Conservation (phyloP, 2,888 invertebrate genomes). For the Oscheius myriophilus region DNA sequence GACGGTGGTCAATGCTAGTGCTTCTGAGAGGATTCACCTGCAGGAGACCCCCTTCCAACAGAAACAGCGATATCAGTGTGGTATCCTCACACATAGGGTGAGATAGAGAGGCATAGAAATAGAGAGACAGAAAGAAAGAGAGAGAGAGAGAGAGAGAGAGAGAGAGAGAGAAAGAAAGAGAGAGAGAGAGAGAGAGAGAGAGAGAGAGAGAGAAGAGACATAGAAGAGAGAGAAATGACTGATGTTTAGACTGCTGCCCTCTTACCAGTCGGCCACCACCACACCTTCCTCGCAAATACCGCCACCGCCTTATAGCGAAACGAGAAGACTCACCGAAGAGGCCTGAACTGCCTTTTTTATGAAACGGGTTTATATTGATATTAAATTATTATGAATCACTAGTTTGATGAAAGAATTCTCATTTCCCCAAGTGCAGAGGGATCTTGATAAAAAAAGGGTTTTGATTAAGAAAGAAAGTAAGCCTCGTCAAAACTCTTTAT, state of each 20-base stretch:
- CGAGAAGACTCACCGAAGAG: constrained; percentile 16
- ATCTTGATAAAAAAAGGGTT: no score
- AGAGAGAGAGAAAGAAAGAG: background rate
- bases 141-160: constrained; percentile 30
- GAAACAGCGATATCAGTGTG: constrained; percentile 43
- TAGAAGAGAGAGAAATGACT: no score
- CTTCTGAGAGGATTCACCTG: constrained; percentile 47
- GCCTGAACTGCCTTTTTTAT: constrained; percentile 1
- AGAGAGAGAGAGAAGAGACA: background rate
- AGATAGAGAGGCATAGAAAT: constrained; percentile 7
- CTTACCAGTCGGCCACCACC: constrained; percentile 54
- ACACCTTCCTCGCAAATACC: constrained; percentile 38
- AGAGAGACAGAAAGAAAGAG: background rate
- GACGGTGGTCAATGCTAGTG: constrained; percentile 47
- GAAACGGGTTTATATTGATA: no score
- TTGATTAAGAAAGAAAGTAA: no score
- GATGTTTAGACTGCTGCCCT: constrained; percentile 51
- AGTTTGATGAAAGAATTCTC: no score
- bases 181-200: constrained; percentile 26
- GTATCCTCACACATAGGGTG: constrained; percentile 52
- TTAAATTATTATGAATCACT: no score
- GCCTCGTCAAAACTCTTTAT: no score
- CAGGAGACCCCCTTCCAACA: constrained; percentile 35
- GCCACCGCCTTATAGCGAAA: constrained; percentile 31
- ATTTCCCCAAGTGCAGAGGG: no score